Percentiles rank a stretch among this genome's conserved stretches.
phyloP scores from a whole-genome alignment of 2,797 vertebrate species.

The Zonotrichia albicollis region DNA sequence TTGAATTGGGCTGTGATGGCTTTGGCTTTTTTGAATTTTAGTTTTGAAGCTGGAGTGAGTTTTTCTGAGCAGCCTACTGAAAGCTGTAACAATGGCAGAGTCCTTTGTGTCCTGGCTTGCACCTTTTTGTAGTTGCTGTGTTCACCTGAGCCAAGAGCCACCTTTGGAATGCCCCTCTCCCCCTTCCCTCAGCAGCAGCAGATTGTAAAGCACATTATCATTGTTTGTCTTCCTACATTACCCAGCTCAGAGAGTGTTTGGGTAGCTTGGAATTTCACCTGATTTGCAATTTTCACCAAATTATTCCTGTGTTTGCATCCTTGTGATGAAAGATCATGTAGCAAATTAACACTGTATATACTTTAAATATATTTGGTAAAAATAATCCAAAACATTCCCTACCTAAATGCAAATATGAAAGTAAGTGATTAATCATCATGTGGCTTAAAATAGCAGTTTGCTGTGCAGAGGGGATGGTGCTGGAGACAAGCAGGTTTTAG shows the following conservation, averaged over 20 bases:
- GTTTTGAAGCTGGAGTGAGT: not conserved
- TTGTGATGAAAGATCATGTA: not conserved
- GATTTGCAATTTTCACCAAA: not conserved
- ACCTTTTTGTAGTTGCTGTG: not conserved
- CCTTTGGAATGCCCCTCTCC: not conserved
- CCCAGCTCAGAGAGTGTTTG: not conserved
- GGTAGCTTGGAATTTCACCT: not conserved
- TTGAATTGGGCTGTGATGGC: not conserved
- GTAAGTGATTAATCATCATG: slow-evolving; percentile 16
- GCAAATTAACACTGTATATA: not conserved
- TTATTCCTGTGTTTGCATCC: not conserved
- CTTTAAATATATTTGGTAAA: slow-evolving; percentile 22
- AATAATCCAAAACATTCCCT: slow-evolving; percentile 6
- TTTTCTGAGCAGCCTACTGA: not conserved
- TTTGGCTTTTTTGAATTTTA: not conserved
- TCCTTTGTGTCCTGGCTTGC: not conserved
- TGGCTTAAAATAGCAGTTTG: not conserved
- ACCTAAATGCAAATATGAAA: not conserved
- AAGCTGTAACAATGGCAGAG: not conserved
- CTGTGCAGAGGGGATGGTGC: not conserved
- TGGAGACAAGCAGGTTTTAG: not conserved
- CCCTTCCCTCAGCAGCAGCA: not conserved
- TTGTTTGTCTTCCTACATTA: not conserved
- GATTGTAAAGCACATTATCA: not conserved
- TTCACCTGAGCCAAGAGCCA: not conserved